These are phyloP conservation scores for Desoria tigrina DNA, from an alignment of 2,888 invertebrate genomes.

Conservation along the genomic window DNA sequence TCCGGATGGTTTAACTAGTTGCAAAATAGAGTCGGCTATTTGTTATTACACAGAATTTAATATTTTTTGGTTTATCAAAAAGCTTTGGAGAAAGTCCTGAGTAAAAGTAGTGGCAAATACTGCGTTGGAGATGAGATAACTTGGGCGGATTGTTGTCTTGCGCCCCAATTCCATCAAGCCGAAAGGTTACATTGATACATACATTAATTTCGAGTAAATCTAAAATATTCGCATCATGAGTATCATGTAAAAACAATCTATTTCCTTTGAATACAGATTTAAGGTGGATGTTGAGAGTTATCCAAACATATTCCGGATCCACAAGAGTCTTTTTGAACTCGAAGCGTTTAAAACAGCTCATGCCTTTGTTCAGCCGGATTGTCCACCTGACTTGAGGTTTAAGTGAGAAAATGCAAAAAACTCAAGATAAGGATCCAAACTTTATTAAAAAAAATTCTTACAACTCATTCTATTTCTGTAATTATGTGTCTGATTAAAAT, in stretches of 20 bases:
- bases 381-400: slow-evolving; percentile 62
- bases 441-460: too few relatives aligned
- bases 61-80: neutral
- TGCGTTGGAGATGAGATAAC: slow-evolving; percentile 92
- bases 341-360: slow-evolving; percentile 89
- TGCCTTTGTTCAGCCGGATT: slow-evolving; percentile 90
- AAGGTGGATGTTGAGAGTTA: slow-evolving; percentile 87
- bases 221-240: neutral
- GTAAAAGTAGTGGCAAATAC: slow-evolving; percentile 77
- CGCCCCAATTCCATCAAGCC: slow-evolving; percentile 94
- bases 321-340: slow-evolving; percentile 79
- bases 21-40: neutral
- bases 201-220: too few relatives aligned
- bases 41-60: neutral
- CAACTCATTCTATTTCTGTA: too few relatives aligned
- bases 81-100: slow-evolving; percentile 45
- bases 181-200: slow-evolving; percentile 67
- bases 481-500: too few relatives aligned
- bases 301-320: slow-evolving; percentile 84
- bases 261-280: too few relatives aligned
- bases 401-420: neutral
- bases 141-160: slow-evolving; percentile 89
- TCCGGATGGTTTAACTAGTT: too few relatives aligned
- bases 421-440: too few relatives aligned
- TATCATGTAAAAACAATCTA: neutral